A percentile compares a stretch with the other conserved stretches of the same genome.
Conservation (phyloP, 2,113 vertebrate genomes). For the Epinephelus lanceolatus region DNA sequence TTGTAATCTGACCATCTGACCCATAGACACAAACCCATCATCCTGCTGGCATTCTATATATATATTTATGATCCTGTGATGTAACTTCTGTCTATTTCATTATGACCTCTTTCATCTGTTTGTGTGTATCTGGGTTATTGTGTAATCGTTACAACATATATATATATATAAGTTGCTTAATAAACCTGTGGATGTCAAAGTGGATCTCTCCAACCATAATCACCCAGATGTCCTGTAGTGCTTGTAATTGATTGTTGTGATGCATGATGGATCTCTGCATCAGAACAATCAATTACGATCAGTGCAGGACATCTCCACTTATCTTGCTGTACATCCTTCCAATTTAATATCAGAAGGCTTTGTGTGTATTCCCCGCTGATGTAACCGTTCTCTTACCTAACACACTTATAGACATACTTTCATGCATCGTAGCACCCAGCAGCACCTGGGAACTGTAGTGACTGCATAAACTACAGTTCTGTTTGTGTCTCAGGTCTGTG, state of each 20-base stretch:
- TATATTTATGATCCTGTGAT: slow-evolving; percentile 54
- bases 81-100: slow-evolving; percentile 44
- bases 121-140: slow-evolving; percentile 28
- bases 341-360: slow-evolving; percentile 27
- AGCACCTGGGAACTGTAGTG: slow-evolving; percentile 10
- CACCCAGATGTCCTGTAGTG: slow-evolving; percentile 13
- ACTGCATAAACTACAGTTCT: slow-evolving; percentile 8
- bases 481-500: slow-evolving; percentile 10
- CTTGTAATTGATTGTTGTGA: no score
- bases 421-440: slow-evolving; percentile 10
- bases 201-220: slow-evolving; percentile 33
- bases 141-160: slow-evolving; percentile 3
- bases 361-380: slow-evolving; percentile 44
- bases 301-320: background rate
- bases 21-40: slow-evolving; percentile 68
- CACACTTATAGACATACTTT: slow-evolving; percentile 12
- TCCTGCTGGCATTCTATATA: slow-evolving; percentile 39
- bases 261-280: background rate
- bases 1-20: slow-evolving; percentile 78
- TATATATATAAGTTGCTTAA: background rate
- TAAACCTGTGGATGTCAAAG: slow-evolving; percentile 25
- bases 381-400: slow-evolving; percentile 42
- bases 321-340: slow-evolving; percentile 2
- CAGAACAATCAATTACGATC: slow-evolving; percentile 54
- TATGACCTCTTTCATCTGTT: background rate